phyloP scores from a whole-genome alignment of 2,113 vertebrate genomes.

The Guaruba guarouba region DNA sequence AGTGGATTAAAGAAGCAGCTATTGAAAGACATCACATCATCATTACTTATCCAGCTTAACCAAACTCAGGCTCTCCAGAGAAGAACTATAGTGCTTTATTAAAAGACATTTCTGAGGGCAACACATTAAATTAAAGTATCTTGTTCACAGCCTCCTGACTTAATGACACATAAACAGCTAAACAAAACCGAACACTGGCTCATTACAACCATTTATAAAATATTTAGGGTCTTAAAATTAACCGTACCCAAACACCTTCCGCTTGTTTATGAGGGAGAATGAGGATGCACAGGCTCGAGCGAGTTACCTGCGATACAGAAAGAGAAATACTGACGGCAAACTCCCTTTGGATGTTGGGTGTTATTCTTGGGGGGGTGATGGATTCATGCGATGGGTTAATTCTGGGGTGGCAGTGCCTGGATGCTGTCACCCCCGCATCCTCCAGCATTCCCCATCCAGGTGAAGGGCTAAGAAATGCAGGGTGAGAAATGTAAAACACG shows the following conservation, averaged over 20 bases:
- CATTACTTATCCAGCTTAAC: not conserved
- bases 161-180: constrained; percentile 50
- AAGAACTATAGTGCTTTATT: not conserved
- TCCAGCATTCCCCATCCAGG: not conserved
- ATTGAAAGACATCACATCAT: not conserved
- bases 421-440: not conserved
- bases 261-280: not conserved
- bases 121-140: constrained; percentile 26
- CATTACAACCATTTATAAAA: constrained; percentile 66
- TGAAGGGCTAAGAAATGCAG: not conserved
- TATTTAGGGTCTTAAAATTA: constrained; percentile 70
- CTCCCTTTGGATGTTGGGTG: not conserved
- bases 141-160: not conserved
- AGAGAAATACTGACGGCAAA: not conserved
- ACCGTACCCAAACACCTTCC: constrained; percentile 57
- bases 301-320: not conserved
- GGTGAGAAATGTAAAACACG: not conserved
- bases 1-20: not conserved
- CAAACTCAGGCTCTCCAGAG: not conserved
- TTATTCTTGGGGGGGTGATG: not conserved
- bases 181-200: constrained; percentile 28
- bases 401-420: not conserved
- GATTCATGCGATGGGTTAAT: rapidly evolving
- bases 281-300: not conserved
- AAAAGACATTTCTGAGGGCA: constrained; percentile 29